Conservation (phyloP, 2,888 invertebrate species). For the Galerucella calmariensis region DNA sequence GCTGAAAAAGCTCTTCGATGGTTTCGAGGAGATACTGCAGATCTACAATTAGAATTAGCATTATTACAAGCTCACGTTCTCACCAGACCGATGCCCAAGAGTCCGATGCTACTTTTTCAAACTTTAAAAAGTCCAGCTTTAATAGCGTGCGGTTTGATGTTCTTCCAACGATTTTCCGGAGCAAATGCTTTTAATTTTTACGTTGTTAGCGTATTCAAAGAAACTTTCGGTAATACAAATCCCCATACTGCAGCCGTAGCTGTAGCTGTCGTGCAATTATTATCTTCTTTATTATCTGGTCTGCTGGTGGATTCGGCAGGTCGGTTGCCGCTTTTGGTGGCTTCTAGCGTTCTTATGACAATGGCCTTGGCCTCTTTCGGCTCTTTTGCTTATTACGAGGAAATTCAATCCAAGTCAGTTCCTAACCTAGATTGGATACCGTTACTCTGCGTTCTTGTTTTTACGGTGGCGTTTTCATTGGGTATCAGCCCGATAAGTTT, state of each 20-base stretch:
- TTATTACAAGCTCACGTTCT: conserved; percentile 77
- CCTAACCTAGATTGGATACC: conserved; percentile 84
- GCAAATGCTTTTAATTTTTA: conserved; percentile 88
- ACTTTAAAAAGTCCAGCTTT: conserved; percentile 77
- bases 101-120: conserved; percentile 55
- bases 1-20: conserved; percentile 81
- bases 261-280: conserved; percentile 84
- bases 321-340: conserved; percentile 82
- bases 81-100: conserved; percentile 59
- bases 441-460: conserved; percentile 82
- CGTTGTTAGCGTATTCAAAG: conserved; percentile 86
- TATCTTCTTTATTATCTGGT: conserved; percentile 85
- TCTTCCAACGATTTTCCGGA: conserved; percentile 87
- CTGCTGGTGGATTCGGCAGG: conserved; percentile 88
- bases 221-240: conserved; percentile 84
- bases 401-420: conserved; percentile 67
- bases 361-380: conserved; percentile 88
- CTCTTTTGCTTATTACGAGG: conserved; percentile 84
- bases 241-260: conserved; percentile 87
- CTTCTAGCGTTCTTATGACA: conserved; percentile 86
- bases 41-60: conserved; percentile 79
- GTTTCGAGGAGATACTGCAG: conserved; percentile 81
- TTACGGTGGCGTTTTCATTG: conserved; percentile 86
- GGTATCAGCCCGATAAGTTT: conserved; percentile 91
- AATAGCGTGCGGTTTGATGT: conserved; percentile 88